Base-by-base conservation (phyloP, 2,113 vertebrate species). In the Lontra canadensis region DNA sequence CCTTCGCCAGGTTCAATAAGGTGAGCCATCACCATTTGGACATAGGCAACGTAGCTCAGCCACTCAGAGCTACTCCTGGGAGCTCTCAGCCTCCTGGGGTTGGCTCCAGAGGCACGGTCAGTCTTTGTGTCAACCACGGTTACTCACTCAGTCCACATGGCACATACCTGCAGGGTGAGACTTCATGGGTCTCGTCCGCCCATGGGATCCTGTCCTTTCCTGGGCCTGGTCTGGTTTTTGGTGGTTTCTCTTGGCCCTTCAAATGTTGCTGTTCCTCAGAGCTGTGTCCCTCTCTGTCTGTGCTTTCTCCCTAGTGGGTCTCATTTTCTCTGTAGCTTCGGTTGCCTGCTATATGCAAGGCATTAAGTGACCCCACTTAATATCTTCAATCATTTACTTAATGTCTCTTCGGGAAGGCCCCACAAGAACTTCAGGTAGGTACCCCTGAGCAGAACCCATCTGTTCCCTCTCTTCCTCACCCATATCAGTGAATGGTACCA, bases 1-100 rank as follows among this genome's bases (percentile, higher is more conserved):
- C 99, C 17, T 99, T 99, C 80, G 99, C 99, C 96, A 99, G 99
- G 92, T 99, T 99, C 97, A 99, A 99, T 98, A 99, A 99, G 99
- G 99, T 99, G 98, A 97, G 98, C 78, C 47, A 6, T 69, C 25
- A 12, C 73, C 25, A 12, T 73, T 7, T 17, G 29, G 71, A 74
- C 6, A 13, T 7, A 71, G 80, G 63, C 21, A 65, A 15, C 11
- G 20, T 36, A 57, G 65, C 31, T 44, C 26, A 36, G 49, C 65
- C 49, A 31, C 42, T 63, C 69, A 42, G 25, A 94, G 69, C 84
- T 39, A 18, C 31, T 52, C 49, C 25, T 9, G 5, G 14, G 55
- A 83, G 52, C 61, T 55, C 47, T 94, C 47, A 61, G 7, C 57
- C 73, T 95, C 47, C 52, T 81, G 18, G 34, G 15, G n/a, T 83